phyloP scores from a whole-genome alignment of 2,113 vertebrate species.

The Stegostoma tigrinum region DNA sequence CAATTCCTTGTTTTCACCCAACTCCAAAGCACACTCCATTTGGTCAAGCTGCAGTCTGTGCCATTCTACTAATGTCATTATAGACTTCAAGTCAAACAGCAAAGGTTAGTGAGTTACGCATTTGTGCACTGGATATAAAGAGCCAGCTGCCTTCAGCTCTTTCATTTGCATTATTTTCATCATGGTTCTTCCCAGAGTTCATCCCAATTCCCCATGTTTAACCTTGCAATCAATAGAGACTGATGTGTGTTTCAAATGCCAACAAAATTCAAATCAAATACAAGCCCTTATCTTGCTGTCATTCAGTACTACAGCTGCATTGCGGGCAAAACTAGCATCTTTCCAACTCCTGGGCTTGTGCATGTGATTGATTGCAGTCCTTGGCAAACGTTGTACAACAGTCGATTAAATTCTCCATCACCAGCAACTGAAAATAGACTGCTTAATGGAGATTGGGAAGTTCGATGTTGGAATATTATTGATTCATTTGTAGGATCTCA shows the following conservation, averaged over 20 bases:
- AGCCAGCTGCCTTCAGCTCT: not conserved
- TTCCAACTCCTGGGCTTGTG: slow-evolving; percentile 10
- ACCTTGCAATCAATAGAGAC: not conserved
- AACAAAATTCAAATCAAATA: not conserved
- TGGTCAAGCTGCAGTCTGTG: no score
- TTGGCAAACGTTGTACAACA: not conserved
- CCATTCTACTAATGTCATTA: not conserved
- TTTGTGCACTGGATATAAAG: not conserved
- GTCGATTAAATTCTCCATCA: not conserved
- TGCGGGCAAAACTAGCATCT: not conserved
- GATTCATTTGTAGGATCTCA: not conserved
- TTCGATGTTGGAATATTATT: not conserved
- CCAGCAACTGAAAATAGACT: slow-evolving; percentile 6
- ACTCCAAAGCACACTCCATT: no score
- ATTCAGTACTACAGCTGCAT: slow-evolving; percentile 9
- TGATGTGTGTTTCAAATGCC: not conserved
- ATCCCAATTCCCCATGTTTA: not conserved
- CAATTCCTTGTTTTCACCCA: no score
- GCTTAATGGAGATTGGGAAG: not conserved
- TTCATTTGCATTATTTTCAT: not conserved
- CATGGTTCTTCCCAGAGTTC: not conserved
- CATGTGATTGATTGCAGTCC: not conserved
- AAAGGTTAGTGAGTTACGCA: not conserved
- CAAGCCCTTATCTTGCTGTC: not conserved
- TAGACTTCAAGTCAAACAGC: not conserved